Percentiles rank a stretch among this genome's conserved stretches.
phyloP scores from a whole-genome alignment of 2,113 vertebrate genomes.

The Turdus rufiventris region DNA sequence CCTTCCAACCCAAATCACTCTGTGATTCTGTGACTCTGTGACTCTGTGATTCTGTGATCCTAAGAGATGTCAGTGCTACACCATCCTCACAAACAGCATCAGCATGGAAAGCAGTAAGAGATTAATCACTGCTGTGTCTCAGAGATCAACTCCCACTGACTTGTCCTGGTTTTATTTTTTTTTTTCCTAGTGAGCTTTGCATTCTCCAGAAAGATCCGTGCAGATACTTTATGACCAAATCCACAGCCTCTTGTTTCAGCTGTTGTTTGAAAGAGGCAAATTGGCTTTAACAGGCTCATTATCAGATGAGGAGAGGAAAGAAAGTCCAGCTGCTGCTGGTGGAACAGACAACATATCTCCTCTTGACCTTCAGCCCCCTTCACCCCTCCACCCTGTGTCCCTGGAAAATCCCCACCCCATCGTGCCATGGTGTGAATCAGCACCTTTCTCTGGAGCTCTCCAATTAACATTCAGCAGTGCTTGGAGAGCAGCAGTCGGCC shows the following conservation, averaged over 20 bases:
- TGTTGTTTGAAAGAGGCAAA: background rate
- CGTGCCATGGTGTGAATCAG: constrained; percentile 9
- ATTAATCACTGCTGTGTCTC: background rate
- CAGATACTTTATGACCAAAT: background rate
- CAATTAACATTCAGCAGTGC: constrained; percentile 46
- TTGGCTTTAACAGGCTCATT: background rate
- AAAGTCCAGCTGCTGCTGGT: background rate
- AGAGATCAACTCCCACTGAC: background rate
- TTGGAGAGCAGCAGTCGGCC: constrained; percentile 30
- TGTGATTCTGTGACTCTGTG: too few species aligned
- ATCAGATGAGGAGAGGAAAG: background rate
- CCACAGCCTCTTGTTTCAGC: background rate
- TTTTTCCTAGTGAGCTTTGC: background rate
- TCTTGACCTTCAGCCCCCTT: constrained; percentile 34
- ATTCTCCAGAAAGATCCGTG: background rate
- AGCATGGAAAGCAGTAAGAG: background rate
- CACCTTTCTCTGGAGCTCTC: constrained; percentile 33
- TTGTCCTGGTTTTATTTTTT: background rate
- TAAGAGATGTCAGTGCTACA: background rate
- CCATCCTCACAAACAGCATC: background rate
- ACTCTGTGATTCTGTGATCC: background rate
- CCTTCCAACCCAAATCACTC: background rate
- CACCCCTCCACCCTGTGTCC: background rate
- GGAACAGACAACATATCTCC: background rate
- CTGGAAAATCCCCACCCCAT: background rate